Conservation (phyloP, 2,797 vertebrate species). For the Cercopithecus mitis region DNA sequence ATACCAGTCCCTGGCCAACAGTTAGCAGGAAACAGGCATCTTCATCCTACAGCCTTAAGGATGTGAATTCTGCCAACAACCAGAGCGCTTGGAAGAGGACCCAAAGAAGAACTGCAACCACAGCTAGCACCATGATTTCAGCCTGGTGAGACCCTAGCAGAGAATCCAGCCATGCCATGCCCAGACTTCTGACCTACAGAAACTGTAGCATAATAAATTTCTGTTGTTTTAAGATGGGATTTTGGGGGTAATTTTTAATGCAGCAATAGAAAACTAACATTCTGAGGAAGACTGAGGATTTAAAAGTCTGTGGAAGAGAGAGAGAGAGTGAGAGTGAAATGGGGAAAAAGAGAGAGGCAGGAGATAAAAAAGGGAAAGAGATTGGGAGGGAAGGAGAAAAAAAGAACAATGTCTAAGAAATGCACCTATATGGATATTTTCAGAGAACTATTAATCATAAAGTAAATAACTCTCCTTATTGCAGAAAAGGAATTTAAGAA, state of each 20-base stretch:
- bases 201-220: background rate
- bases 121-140: background rate
- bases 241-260: background rate
- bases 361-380: too few relatives aligned
- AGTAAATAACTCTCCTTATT: background rate
- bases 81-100: background rate
- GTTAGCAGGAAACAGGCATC: background rate
- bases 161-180: background rate
- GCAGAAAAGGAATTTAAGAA: constrained; percentile 71
- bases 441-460: constrained; percentile 75
- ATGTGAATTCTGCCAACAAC: background rate
- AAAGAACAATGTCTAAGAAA: background rate
- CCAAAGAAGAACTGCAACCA: background rate
- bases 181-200: background rate
- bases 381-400: too few relatives aligned
- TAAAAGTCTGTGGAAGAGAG: background rate
- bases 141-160: background rate
- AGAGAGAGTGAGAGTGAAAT: background rate
- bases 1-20: background rate
- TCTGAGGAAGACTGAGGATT: background rate
- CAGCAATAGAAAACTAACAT: background rate
- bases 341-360: background rate
- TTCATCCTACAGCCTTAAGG: background rate
- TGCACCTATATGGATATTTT: constrained; percentile 74
- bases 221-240: background rate